A percentile compares a stretch with the other conserved stretches of the same genome.
phyloP scores from a whole-genome alignment of 1,140 invertebrate species.

The Nixonia krombeini region DNA sequence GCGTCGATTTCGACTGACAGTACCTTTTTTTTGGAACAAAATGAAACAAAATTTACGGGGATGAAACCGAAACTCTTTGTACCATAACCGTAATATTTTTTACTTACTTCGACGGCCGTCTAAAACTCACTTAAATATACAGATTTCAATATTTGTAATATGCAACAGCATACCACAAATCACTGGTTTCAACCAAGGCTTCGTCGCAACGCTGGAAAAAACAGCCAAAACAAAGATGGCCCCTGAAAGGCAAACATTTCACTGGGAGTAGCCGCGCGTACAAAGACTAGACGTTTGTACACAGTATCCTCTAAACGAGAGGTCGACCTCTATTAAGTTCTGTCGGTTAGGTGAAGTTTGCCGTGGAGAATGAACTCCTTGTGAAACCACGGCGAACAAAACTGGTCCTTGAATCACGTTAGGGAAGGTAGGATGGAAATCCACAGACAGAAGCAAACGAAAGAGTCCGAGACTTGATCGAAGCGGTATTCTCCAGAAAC shows the following conservation, averaged over 20 bases:
- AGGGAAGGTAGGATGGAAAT: constrained; percentile 17
- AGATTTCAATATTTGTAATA: too few species aligned
- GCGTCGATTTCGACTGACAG: too few species aligned
- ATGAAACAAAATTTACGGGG: too few species aligned
- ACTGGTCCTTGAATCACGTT: constrained; percentile 23
- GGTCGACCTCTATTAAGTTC: constrained; percentile 29
- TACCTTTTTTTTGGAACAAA: too few species aligned
- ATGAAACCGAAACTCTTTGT: too few species aligned
- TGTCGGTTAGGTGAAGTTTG: constrained; percentile 30
- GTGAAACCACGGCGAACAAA: constrained; percentile 10
- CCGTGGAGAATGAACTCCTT: constrained; percentile 32
- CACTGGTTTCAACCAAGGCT: too few species aligned
- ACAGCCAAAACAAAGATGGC: neutral
- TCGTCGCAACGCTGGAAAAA: too few species aligned
- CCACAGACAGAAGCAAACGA: constrained; percentile 6
- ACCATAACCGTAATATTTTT: too few species aligned
- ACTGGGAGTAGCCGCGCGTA: neutral
- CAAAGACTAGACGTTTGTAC: constrained; percentile 4
- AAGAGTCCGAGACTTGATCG: too few species aligned
- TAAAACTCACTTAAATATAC: too few species aligned
- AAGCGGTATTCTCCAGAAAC: constrained; percentile 23
- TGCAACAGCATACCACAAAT: too few species aligned
- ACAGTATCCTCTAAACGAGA: constrained; percentile 19
- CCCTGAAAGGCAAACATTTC: constrained; percentile 1
- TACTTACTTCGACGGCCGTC: too few species aligned